A percentile compares a stretch with the other conserved stretches of the same genome.
phyloP scores from a whole-genome alignment of 2,888 invertebrate genomes.

The Galeruca laticollis region DNA sequence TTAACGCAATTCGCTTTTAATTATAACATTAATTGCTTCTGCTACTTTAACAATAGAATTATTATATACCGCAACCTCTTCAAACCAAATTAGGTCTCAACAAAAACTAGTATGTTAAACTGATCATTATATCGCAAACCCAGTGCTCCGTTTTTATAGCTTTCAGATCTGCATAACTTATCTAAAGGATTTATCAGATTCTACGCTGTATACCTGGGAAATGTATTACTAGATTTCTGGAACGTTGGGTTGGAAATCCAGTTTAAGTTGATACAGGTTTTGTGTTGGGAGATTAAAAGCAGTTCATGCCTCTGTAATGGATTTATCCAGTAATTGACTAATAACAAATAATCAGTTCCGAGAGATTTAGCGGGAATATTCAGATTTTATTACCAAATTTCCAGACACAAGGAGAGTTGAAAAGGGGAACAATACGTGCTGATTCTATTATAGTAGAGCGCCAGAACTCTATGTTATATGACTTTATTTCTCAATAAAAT shows the following conservation, averaged over 20 bases:
- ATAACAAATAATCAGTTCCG: conserved; percentile 1
- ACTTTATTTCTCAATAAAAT: background rate
- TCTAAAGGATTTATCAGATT: conserved; percentile 3
- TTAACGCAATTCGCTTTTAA: too few relatives aligned
- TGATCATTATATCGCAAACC: background rate
- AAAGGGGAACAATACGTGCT: background rate
- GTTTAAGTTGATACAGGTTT: conserved; percentile 1
- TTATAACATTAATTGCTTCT: too few relatives aligned
- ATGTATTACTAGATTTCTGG: conserved; percentile 5
- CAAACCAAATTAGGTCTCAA: too few relatives aligned
- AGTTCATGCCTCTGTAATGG: conserved; percentile 3
- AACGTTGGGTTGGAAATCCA: background rate
- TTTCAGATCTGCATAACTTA: conserved; percentile 4
- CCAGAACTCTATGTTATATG: background rate
- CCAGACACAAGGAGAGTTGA: background rate
- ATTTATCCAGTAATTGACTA: conserved; percentile 12
- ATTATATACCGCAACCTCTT: too few relatives aligned
- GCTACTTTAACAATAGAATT: too few relatives aligned
- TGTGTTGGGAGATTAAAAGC: conserved; percentile 10
- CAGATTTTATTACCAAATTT: background rate
- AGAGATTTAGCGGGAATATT: background rate
- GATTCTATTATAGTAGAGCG: background rate
- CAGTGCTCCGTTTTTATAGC: background rate
- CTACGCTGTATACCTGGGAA: background rate
- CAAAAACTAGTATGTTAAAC: background rate